These are phyloP conservation scores for Zaprionus vittiger DNA, from an alignment of 1,140 invertebrate genomes.

Conservation along the genomic window DNA sequence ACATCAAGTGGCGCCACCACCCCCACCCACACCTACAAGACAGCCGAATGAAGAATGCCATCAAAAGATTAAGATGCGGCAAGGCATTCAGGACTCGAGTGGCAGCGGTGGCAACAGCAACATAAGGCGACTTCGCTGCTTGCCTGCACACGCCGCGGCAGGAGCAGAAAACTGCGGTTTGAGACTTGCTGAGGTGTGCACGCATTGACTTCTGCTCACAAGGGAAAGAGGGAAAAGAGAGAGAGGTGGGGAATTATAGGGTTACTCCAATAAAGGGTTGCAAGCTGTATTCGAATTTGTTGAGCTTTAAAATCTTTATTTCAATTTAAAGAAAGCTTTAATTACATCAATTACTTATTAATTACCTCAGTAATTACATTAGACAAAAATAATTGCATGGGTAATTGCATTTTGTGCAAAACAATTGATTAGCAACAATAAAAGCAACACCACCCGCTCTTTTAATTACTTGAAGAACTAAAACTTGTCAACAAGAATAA, in stretches of 20 bases:
- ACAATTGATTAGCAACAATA: too few species aligned
- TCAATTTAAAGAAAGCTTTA: neutral
- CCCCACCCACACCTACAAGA: neutral
- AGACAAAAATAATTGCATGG: neutral
- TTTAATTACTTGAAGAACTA: neutral
- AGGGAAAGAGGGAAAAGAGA: neutral
- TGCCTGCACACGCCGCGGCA: neutral
- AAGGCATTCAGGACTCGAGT: neutral
- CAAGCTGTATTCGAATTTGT: too few species aligned
- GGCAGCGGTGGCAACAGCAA: constrained; percentile 7
- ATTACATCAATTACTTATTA: neutral
- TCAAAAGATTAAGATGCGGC: constrained; percentile 34
- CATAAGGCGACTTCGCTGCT: neutral
- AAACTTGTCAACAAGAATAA: neutral
- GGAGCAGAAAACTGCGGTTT: constrained; percentile 15
- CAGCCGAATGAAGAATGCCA: constrained; percentile 5
- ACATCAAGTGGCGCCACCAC: constrained; percentile 8
- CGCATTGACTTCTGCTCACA: constrained; percentile 14
- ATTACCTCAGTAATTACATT: neutral
- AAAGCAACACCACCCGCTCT: too few species aligned
- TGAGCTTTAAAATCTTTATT: neutral
- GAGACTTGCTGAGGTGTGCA: constrained; percentile 11
- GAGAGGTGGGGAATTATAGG: too few species aligned
- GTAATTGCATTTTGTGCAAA: neutral
- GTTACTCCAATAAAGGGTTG: too few species aligned